Conservation (phyloP, 2,888 invertebrate species). For the Nasonovia ribisnigri region DNA sequence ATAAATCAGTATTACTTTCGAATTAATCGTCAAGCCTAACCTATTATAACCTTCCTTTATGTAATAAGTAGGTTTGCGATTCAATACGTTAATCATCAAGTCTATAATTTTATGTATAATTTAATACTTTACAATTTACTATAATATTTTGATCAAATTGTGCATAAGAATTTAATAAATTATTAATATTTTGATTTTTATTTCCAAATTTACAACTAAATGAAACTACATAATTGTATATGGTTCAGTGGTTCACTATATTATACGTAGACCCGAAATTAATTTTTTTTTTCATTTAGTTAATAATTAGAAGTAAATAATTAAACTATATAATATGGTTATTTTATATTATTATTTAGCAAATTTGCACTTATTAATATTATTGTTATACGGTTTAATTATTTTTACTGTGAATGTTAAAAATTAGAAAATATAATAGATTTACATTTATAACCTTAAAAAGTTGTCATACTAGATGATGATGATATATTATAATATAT, state of each 20-base stretch:
- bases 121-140: slow-evolving; percentile 2
- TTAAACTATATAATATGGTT: slow-evolving; percentile 51
- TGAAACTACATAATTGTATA: slow-evolving; percentile 1
- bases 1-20: slow-evolving; percentile 22
- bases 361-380: slow-evolving; percentile 36
- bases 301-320: slow-evolving; percentile 30
- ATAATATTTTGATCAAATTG: slow-evolving; percentile 27
- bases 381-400: slow-evolving; percentile 62
- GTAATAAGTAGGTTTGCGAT: background rate
- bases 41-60: slow-evolving; percentile 10
- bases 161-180: background rate
- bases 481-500: slow-evolving; percentile 34
- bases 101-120: slow-evolving; percentile 24
- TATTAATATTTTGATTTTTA: slow-evolving; percentile 23
- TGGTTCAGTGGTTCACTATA: background rate
- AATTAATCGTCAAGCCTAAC: background rate
- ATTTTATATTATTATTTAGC: slow-evolving; percentile 34
- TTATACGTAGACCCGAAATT: slow-evolving; percentile 25
- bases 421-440: slow-evolving; percentile 51
- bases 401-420: slow-evolving; percentile 58
- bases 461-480: slow-evolving; percentile 45
- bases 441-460: slow-evolving; percentile 53
- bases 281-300: slow-evolving; percentile 13
- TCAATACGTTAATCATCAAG: slow-evolving; percentile 20
- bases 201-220: slow-evolving; percentile 50